Evolutionary conservation across 2,888 invertebrate genomes (phyloP), one percentile per base, ranked within the genome.

Genomic region (Mycalesis mineus): DNA sequence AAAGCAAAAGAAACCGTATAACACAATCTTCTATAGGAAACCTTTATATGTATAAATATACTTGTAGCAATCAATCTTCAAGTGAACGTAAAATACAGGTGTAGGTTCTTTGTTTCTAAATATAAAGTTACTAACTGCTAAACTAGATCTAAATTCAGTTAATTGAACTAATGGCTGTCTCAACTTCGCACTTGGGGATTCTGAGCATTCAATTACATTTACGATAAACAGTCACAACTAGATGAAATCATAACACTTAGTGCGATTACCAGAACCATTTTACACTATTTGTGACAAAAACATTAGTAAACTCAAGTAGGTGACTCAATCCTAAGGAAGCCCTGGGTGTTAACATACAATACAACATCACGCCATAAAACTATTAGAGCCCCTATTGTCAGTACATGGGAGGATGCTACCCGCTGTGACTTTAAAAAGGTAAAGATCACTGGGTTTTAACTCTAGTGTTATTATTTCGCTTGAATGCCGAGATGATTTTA

Each of bases 341-440:
- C 17, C 33, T 40, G 40, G 17, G 55, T 51, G 55, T 55, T 60
- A 54, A 58, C 39, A 61, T 45, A 56, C 42, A 56, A 42, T 56
- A 52, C 40, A 47, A 55, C 49, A 49, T 36, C 37, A 45, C 49
- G 17, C 44, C 37, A 58, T 61, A 57, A 57, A 61, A 61, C 55
- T 55, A 57, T 60, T 61, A 51, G 48, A 14, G 15, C 29, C 33
- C 15, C 29, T 22, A 55, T 58, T 53, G 60, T 60, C 40, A 41
- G 7, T 13, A 15, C 11, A 40, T 39, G 28, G 39, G 48, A 49
- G 42, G 53, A 53, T 22, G 52, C 48, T 56, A 33, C 60, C 56
- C 56, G 48, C 56, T 49, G 56, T 28, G 53, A 37, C 36, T 44
- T 53, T 42, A 56, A 60, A 56, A 56, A 36, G 31, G n/a, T 48